Percentiles rank a stretch among this genome's conserved stretches.
phyloP scores from a whole-genome alignment of 1,140 invertebrate species.

The Wiebesia pumilae region DNA sequence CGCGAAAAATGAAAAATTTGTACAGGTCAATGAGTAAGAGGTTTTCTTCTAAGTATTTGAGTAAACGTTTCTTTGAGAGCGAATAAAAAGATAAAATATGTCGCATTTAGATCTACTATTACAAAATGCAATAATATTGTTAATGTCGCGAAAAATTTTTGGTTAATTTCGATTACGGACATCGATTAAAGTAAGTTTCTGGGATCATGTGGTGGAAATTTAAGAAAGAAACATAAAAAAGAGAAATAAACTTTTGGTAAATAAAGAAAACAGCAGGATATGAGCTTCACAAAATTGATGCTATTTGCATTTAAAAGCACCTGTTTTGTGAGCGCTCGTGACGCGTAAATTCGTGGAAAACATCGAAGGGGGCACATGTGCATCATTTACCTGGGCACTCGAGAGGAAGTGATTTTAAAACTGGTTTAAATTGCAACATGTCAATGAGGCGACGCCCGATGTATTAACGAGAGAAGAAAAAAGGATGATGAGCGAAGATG shows the following conservation, averaged over 20 bases:
- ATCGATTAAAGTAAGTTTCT: no score
- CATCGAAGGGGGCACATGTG: background rate
- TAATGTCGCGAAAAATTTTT: no score
- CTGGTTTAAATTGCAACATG: background rate
- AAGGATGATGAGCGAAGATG: background rate
- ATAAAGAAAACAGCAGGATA: background rate
- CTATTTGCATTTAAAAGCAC: background rate
- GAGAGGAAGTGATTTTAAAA: background rate
- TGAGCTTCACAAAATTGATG: background rate
- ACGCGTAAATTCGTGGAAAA: background rate
- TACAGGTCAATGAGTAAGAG: no score
- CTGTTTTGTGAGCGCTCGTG: background rate
- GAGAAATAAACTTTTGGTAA: no score
- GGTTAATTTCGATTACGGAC: no score
- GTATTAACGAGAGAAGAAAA: background rate
- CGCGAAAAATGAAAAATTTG: no score
- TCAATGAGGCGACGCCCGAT: background rate
- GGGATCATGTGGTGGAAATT: no score
- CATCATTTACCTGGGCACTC: background rate
- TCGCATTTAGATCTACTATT: no score
- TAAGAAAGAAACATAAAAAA: background rate
- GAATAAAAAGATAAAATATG: no score
- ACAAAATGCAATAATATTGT: no score
- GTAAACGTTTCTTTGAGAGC: no score
- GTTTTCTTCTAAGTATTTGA: no score